Conservation (phyloP, 2,888 invertebrate species). For the Lasioglossum leucozonium region DNA sequence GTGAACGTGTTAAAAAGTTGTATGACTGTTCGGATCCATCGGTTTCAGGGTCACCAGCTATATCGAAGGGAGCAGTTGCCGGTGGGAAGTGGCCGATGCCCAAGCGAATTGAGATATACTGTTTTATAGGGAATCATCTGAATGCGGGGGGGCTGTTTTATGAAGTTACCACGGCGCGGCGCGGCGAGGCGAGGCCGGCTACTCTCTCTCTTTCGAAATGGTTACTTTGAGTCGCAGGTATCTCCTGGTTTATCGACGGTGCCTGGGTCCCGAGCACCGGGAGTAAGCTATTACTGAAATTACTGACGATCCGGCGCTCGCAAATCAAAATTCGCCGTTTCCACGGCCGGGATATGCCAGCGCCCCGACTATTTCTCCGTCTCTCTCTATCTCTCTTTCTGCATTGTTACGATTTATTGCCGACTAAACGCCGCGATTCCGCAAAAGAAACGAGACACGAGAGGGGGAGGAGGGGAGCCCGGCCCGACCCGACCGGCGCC, state of each 20-base stretch:
- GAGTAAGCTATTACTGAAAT: constrained; percentile 83
- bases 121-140: constrained; percentile 82
- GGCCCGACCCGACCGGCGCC: background rate
- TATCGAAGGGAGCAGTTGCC: constrained; percentile 37
- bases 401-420: constrained; percentile 72
- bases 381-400: background rate
- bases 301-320: constrained; percentile 82
- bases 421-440: constrained; percentile 66
- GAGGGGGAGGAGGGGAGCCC: background rate
- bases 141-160: constrained; percentile 79
- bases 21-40: background rate
- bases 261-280: constrained; percentile 67
- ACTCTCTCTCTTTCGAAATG: constrained; percentile 70
- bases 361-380: constrained; percentile 36
- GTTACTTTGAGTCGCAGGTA: constrained; percentile 76
- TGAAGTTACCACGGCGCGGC: constrained; percentile 80
- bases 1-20: background rate
- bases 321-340: constrained; percentile 83
- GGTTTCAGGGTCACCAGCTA: constrained; percentile 24
- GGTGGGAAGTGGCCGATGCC: constrained; percentile 53
- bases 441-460: constrained; percentile 49
- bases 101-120: constrained; percentile 80
- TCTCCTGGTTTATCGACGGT: constrained; percentile 66
- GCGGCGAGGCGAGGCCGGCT: constrained; percentile 71
- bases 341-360: constrained; percentile 59